These are phyloP conservation scores for Styela plicata DNA, from an alignment of 23 tunicate genomes.

Conservation along the genomic window DNA sequence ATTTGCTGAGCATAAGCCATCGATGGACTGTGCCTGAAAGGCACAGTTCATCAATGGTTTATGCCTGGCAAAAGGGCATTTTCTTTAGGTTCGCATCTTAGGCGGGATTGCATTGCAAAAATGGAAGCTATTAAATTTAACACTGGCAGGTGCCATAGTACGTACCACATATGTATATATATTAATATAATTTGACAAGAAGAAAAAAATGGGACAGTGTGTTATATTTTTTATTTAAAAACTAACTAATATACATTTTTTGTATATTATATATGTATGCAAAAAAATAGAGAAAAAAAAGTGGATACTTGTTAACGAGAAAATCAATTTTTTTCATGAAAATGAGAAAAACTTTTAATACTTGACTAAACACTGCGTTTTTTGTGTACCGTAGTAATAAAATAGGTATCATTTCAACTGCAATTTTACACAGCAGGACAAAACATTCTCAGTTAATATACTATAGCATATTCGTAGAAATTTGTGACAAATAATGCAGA, in stretches of 20 bases:
- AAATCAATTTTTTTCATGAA: too few relatives aligned
- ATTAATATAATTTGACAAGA: too few relatives aligned
- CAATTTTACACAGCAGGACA: too few relatives aligned
- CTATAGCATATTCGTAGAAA: too few relatives aligned
- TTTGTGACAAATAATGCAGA: too few relatives aligned
- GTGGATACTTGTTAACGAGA: too few relatives aligned
- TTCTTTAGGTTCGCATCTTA: too few relatives aligned
- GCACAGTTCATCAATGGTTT: background rate
- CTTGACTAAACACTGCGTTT: background rate
- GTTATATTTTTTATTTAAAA: background rate
- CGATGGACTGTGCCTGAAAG: background rate
- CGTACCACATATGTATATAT: background rate
- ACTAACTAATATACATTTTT: too few relatives aligned
- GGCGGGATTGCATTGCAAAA: background rate
- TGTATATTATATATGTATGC: background rate
- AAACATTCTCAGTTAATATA: too few relatives aligned
- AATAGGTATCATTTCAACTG: background rate
- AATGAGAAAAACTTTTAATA: background rate
- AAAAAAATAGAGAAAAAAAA: too few relatives aligned
- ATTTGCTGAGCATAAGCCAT: too few relatives aligned
- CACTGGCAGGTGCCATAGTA: background rate
- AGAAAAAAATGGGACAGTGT: background rate
- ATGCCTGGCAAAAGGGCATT: too few relatives aligned
- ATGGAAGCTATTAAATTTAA: background rate
- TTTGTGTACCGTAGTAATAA: background rate